A percentile compares a stretch with the other conserved stretches of the same genome.
These are phyloP conservation scores for Petrocephalus microphthalmus DNA, from an alignment of 2,113 vertebrate species.

Conservation along the genomic window DNA sequence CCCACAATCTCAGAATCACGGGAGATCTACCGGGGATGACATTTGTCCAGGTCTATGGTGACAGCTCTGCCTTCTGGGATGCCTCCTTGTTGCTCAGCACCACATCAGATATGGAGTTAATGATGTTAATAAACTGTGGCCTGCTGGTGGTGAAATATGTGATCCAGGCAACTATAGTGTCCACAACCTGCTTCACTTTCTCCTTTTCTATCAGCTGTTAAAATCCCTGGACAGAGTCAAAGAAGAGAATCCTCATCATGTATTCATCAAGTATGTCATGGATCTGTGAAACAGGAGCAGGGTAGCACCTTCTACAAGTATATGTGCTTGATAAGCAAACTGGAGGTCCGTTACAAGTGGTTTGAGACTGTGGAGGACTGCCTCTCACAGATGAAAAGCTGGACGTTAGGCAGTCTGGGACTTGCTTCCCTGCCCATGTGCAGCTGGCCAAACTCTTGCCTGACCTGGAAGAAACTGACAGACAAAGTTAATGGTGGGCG, in stretches of 20 bases:
- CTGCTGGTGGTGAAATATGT: not conserved
- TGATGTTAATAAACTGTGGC: not conserved
- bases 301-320: not conserved
- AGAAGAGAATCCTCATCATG: not conserved
- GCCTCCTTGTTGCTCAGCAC: not conserved
- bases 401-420: not conserved
- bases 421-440: not conserved
- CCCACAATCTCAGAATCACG: not conserved
- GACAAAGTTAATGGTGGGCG: not conserved
- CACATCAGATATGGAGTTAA: not conserved
- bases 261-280: not conserved
- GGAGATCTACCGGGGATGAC: not conserved
- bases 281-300: not conserved
- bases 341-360: not conserved
- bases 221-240: not conserved
- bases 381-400: not conserved
- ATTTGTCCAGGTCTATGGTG: not conserved
- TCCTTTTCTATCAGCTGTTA: not conserved
- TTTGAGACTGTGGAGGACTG: not conserved
- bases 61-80: not conserved
- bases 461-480: not conserved
- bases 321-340: not conserved
- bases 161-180: not conserved
- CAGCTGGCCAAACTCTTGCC: not conserved
- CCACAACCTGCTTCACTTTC: not conserved